Conservation (phyloP, 2,888 invertebrate genomes). For the Merodon equestris region DNA sequence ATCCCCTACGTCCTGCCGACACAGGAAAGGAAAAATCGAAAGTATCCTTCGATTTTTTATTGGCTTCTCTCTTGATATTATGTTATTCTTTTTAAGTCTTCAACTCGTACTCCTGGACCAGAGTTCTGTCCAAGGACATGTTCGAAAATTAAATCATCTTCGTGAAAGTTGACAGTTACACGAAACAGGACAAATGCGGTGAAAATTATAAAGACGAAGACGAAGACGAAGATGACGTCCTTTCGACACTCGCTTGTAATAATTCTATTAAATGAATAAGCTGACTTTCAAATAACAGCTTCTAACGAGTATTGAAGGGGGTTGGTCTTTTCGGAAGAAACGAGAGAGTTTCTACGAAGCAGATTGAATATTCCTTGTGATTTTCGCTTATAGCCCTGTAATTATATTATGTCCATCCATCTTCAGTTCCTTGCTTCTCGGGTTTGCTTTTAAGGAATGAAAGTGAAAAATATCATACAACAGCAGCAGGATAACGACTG, state of each 20-base stretch:
- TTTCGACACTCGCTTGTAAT: constrained; percentile 5
- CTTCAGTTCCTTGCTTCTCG: background rate
- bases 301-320: constrained; percentile 25
- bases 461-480: too few relatives aligned
- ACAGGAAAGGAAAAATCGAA: too few relatives aligned
- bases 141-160: constrained; percentile 47
- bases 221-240: constrained; percentile 24
- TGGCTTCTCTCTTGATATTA: background rate
- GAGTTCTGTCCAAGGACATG: constrained; percentile 39
- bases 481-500: too few relatives aligned
- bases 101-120: background rate
- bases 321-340: constrained; percentile 9
- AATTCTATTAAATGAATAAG: constrained; percentile 36
- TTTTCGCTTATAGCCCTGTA: constrained; percentile 22
- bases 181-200: too few relatives aligned
- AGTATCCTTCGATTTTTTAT: too few relatives aligned
- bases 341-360: background rate
- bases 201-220: too few relatives aligned
- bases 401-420: constrained; percentile 32
- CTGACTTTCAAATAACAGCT: constrained; percentile 10
- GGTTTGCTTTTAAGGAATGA: too few relatives aligned
- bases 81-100: background rate
- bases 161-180: constrained; percentile 20
- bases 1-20: too few relatives aligned
- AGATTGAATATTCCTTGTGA: constrained; percentile 5